Evolutionary conservation across 2,888 invertebrate species (phyloP), one percentile per base, ranked within the genome.

Genomic region (Oligia fasciuncula): DNA sequence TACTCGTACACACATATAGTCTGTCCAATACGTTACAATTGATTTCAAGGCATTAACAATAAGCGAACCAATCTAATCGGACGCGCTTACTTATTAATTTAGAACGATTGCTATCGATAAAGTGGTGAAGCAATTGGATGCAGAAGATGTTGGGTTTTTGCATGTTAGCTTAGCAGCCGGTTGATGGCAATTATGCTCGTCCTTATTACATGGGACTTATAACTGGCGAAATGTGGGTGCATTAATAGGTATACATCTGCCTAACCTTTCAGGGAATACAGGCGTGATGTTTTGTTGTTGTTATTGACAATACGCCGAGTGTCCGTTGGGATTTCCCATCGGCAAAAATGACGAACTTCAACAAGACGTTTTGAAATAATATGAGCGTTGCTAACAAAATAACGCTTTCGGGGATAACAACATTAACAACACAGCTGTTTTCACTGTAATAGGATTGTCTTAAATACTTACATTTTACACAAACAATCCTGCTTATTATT

Each of bases 1-100:
- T 29, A 29, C 29, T 29, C 29, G 29, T 29, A 40, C 35, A 13
- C 40, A 66, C 14, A 9, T 62, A 57, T 14, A 46, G 77, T 69
- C 8, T 11, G 19, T 23, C 68, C 14, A 63, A 69, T 23, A 83
- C 54, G 60, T 46, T 60, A 83, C 77, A 83, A 81, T 81, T 83
- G 72, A 73, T 81, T 83, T 83, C 77, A 83, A 81, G 84, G 77
- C 60, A 70, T 83, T 69, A 69, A 43, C 57, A 81, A 77, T 69
- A 60, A 83, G 60, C 60, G 29, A 83, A 80, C 43, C 75, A 75
- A 76, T 63, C 60, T 60, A 77, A 77, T 77, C 69, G 19, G 46
- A 43, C 65, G 51, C 57, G 65, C 68, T 73, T 43, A 57, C 67
- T 67, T 66, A 76, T 63, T 73, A 67, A 67, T 54, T 54, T 51